Conservation (phyloP, 2,113 vertebrate species). For the Myotis brandtii region DNA sequence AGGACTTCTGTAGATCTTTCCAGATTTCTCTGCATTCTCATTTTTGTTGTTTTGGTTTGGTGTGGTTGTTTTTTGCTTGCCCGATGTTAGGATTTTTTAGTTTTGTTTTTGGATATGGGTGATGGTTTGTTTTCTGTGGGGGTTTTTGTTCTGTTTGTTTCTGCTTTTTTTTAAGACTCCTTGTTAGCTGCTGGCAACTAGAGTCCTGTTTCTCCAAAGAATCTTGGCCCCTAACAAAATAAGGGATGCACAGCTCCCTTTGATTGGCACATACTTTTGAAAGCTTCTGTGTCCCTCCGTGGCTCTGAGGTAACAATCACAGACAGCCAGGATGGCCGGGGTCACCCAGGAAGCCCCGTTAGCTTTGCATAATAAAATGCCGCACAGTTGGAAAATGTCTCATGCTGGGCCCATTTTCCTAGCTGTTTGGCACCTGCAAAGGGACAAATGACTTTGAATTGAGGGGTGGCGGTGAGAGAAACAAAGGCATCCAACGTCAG, state of each 20-base stretch:
- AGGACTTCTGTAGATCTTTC: neutral
- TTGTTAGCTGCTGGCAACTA: neutral
- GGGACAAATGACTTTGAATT: conserved; percentile 17
- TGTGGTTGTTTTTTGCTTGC: neutral
- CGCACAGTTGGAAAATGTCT: neutral
- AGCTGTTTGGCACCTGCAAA: conserved; percentile 21
- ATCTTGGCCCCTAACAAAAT: neutral
- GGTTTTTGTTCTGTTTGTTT: neutral
- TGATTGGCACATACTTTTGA: neutral
- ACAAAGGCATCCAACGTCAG: neutral
- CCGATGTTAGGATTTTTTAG: neutral
- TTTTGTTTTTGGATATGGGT: neutral
- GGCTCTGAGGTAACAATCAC: neutral
- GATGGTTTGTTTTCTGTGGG: too few species aligned
- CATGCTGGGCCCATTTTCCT: conserved; percentile 3
- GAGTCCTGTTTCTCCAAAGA: neutral
- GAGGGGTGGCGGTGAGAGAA: neutral
- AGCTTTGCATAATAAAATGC: conserved; percentile 19
- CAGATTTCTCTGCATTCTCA: neutral
- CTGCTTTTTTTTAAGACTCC: conserved; percentile 18
- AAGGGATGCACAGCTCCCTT: neutral
- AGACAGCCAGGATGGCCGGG: neutral
- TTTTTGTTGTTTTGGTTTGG: neutral
- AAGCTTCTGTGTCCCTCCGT: neutral
- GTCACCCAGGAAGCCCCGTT: neutral